Percentiles rank a stretch among this genome's conserved stretches.
Conservation (phyloP, 2,888 invertebrate species). For the Geotrupes spiniger region DNA sequence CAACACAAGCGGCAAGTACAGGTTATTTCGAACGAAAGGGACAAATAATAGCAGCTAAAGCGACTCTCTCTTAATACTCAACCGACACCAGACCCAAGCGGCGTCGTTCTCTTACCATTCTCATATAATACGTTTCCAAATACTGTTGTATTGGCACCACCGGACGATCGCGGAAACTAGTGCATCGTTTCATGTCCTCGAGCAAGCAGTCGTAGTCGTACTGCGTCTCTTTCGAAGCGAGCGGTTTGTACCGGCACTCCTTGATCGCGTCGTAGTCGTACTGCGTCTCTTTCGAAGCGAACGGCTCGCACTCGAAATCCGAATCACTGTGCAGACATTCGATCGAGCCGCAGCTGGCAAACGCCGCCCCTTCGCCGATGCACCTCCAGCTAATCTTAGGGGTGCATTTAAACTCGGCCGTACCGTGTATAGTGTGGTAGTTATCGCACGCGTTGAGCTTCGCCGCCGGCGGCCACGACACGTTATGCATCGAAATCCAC, state of each 20-base stretch:
- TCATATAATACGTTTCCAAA: slow-evolving; percentile 48
- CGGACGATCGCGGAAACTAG: slow-evolving; percentile 14
- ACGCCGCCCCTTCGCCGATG: slow-evolving; percentile 13
- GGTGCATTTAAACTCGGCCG: slow-evolving; percentile 22
- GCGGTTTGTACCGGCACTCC: slow-evolving; percentile 9
- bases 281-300: slow-evolving; percentile 9
- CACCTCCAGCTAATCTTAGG: too few species aligned
- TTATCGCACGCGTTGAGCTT: slow-evolving; percentile 38
- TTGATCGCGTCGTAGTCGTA: slow-evolving; percentile 16
- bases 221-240: slow-evolving; percentile 9
- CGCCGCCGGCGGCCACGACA: too few species aligned
- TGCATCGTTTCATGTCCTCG: too few species aligned
- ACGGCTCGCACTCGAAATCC: slow-evolving; percentile 7
- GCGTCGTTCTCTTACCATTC: slow-evolving; percentile 40
- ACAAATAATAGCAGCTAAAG: too few species aligned
- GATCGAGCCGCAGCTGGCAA: slow-evolving; percentile 16
- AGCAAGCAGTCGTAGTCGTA: neutral
- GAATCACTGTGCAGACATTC: slow-evolving; percentile 17
- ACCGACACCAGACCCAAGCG: too few species aligned
- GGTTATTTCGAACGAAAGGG: too few species aligned
- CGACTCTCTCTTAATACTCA: too few species aligned
- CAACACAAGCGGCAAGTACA: slow-evolving; percentile 2
- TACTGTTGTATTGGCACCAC: slow-evolving; percentile 48
- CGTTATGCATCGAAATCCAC: slow-evolving; percentile 47
- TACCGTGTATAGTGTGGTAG: slow-evolving; percentile 50